Conservation (phyloP, 2,113 vertebrate species). For the Pangasianodon hypophthalmus region DNA sequence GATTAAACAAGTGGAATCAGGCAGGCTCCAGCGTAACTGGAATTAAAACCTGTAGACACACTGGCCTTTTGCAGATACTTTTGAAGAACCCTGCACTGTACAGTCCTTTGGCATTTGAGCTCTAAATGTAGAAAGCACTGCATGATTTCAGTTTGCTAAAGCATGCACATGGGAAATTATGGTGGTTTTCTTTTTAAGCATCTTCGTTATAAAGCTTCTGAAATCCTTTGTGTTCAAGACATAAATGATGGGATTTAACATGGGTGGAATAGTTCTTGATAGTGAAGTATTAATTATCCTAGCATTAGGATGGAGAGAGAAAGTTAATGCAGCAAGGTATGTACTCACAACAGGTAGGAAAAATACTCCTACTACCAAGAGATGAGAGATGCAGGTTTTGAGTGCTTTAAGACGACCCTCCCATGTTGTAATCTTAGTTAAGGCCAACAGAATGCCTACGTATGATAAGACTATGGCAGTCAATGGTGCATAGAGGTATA, state of each 20-base stretch:
- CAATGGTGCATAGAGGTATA: constrained; percentile 51
- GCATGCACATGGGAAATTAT: not conserved
- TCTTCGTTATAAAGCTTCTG: constrained; percentile 37
- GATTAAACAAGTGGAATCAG: too few relatives aligned
- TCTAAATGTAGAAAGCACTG: not conserved
- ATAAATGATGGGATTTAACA: constrained; percentile 58
- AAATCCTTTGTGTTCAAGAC: constrained; percentile 55
- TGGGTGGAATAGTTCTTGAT: constrained; percentile 43
- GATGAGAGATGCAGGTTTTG: constrained; percentile 53
- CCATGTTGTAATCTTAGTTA: constrained; percentile 54
- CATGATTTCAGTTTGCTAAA: not conserved
- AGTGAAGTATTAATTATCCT: constrained; percentile 48
- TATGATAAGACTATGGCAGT: constrained; percentile 47
- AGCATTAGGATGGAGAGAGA: constrained; percentile 39
- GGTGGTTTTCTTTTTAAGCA: constrained; percentile 40
- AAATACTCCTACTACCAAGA: constrained; percentile 42
- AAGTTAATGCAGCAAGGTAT: constrained; percentile 25
- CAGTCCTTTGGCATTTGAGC: not conserved
- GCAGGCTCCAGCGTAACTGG: not conserved
- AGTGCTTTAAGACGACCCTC: constrained; percentile 47
- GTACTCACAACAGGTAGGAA: constrained; percentile 42
- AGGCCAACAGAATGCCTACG: constrained; percentile 33
- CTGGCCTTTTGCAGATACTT: not conserved
- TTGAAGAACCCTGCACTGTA: not conserved
- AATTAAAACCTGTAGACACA: not conserved